A percentile compares a stretch with the other conserved stretches of the same genome.
Conservation (phyloP, 2,888 invertebrate species). For the Xylota segnis region DNA sequence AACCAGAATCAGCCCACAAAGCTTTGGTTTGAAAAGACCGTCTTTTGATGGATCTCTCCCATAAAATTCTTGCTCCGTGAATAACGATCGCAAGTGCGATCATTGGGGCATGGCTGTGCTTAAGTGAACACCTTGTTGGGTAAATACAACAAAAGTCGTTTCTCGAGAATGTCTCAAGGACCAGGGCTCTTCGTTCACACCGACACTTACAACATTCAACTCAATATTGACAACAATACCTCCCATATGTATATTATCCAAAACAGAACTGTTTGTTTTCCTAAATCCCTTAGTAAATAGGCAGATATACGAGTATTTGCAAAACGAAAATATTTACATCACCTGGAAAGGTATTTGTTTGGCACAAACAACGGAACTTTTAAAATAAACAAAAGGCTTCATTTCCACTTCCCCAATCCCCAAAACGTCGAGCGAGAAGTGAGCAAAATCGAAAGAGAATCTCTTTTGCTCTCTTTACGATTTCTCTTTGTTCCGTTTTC, state of each 20-base stretch:
- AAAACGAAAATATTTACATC: slow-evolving; percentile 49
- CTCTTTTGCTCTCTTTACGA: not conserved
- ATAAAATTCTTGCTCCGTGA: no score
- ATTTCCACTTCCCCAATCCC: slow-evolving; percentile 5
- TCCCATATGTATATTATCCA: not conserved
- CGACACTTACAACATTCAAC: no score
- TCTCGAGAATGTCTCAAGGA: no score
- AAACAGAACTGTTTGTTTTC: slow-evolving; percentile 17
- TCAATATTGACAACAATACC: no score
- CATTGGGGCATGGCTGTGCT: no score
- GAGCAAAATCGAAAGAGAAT: slow-evolving; percentile 11
- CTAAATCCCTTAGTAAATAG: slow-evolving; percentile 28
- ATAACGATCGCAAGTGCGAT: no score
- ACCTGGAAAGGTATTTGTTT: slow-evolving; percentile 34
- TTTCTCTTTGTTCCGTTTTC: slow-evolving; percentile 62
- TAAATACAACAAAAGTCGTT: no score
- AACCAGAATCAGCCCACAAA: no score
- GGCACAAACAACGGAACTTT: slow-evolving; percentile 58
- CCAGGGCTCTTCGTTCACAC: not conserved
- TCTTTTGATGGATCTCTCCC: no score
- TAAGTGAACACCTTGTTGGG: no score
- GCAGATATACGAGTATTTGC: slow-evolving; percentile 31
- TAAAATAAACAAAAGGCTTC: slow-evolving; percentile 53
- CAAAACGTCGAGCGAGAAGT: not conserved
- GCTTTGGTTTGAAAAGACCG: no score